These are phyloP conservation scores for Sipha maydis DNA, from an alignment of 2,888 invertebrate species.

Conservation along the genomic window DNA sequence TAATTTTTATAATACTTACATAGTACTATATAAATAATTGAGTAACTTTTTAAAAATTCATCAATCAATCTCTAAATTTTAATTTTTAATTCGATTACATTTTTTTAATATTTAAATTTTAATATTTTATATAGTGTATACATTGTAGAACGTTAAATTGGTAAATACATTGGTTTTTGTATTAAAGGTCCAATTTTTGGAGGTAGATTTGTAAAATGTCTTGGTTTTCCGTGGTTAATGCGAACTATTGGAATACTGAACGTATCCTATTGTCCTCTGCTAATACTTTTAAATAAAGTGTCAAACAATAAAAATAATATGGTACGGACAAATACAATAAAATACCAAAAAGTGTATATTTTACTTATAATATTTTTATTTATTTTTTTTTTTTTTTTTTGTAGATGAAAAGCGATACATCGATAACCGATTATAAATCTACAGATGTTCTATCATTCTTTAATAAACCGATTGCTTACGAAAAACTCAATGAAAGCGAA, in stretches of 20 bases:
- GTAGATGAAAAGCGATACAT: background rate
- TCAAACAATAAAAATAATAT: constrained; percentile 6
- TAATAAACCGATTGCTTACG: constrained; percentile 25
- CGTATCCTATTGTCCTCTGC: constrained; percentile 72
- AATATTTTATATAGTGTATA: no score
- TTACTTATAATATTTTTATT: background rate
- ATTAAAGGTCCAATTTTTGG: constrained; percentile 78
- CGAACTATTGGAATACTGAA: constrained; percentile 77
- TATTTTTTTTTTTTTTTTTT: background rate
- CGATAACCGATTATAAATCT: constrained; percentile 39
- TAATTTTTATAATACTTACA: background rate
- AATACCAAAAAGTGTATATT: background rate
- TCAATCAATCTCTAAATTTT: no score
- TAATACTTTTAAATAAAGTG: constrained; percentile 46
- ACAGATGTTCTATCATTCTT: constrained; percentile 22
- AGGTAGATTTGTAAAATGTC: constrained; percentile 75
- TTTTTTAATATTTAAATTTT: no score
- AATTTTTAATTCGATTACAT: no score
- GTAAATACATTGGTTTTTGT: background rate
- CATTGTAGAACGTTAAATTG: background rate
- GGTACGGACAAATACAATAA: background rate
- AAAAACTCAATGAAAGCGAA: constrained; percentile 31
- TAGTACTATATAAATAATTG: no score
- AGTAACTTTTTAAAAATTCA: no score
- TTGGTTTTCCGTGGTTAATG: constrained; percentile 82